phyloP scores from a whole-genome alignment of 1,140 invertebrate genomes.

The Limonius californicus region DNA sequence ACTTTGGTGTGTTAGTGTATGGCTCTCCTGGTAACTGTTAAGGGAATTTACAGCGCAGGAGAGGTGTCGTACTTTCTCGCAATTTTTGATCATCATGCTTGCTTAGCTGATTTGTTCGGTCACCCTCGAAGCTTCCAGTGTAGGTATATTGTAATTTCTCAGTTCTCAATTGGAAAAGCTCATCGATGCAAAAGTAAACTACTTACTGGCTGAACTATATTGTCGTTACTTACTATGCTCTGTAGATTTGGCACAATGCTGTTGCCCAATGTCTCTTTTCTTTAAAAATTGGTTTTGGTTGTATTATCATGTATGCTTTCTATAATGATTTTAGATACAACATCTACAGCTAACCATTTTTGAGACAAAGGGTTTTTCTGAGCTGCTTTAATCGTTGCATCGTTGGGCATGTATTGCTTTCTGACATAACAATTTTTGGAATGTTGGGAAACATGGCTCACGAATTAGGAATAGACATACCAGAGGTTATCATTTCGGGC shows the following conservation, averaged over 20 bases:
- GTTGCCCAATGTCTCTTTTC: slow-evolving; percentile 81
- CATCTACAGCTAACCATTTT: not conserved
- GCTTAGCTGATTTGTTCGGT: slow-evolving; percentile 68
- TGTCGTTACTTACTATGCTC: slow-evolving; percentile 7
- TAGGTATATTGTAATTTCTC: slow-evolving; percentile 72
- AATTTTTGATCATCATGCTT: slow-evolving; percentile 77
- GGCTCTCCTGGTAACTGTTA: slow-evolving; percentile 71
- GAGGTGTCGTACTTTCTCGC: slow-evolving; percentile 81
- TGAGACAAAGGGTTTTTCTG: slow-evolving; percentile 24
- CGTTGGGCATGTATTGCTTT: slow-evolving; percentile 72
- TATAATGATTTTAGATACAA: slow-evolving; percentile 45
- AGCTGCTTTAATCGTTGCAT: slow-evolving; percentile 72
- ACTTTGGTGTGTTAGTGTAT: slow-evolving; percentile 72
- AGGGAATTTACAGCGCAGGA: slow-evolving; percentile 74
- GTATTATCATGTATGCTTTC: slow-evolving; percentile 67
- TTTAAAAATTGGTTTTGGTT: slow-evolving; percentile 65
- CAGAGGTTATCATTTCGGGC: slow-evolving; percentile 55
- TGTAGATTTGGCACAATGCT: slow-evolving; percentile 74
- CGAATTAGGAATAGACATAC: slow-evolving; percentile 54
- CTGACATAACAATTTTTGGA: slow-evolving; percentile 82
- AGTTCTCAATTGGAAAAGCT: slow-evolving; percentile 62
- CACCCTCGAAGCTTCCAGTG: slow-evolving; percentile 68
- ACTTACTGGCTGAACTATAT: not conserved
- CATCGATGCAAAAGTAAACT: slow-evolving; percentile 54
- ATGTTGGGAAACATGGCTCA: slow-evolving; percentile 73